A percentile compares a stretch with the other conserved stretches of the same genome.
These are phyloP conservation scores for Mayetiola destructor DNA, from an alignment of 2,888 invertebrate genomes.

Conservation along the genomic window DNA sequence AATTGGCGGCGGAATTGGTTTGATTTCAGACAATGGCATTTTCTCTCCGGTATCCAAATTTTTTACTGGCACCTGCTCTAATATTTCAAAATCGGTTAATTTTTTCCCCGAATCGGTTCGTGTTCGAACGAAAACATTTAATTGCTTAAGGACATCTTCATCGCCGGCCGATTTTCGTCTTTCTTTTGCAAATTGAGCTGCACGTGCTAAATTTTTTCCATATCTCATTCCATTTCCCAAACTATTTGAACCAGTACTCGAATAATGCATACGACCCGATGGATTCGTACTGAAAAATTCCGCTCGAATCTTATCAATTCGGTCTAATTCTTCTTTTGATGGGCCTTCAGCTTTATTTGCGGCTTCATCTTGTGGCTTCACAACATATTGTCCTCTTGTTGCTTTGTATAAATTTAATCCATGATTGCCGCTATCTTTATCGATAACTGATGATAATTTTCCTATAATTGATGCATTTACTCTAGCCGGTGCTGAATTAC, in stretches of 20 bases:
- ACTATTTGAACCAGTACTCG: conserved; percentile 37
- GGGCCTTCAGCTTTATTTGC: conserved; percentile 49
- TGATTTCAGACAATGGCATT: conserved; percentile 81
- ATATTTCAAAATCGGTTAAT: conserved; percentile 80
- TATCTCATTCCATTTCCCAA: conserved; percentile 37
- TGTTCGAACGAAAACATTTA: conserved; percentile 60
- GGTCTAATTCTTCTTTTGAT: conserved; percentile 43
- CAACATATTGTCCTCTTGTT: conserved; percentile 45
- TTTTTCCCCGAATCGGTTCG: conserved; percentile 76
- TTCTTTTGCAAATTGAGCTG: conserved; percentile 33
- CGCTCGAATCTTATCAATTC: conserved; percentile 40
- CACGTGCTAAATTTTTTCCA: conserved; percentile 13
- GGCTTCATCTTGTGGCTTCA: conserved; percentile 50
- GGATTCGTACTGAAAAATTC: conserved; percentile 35
- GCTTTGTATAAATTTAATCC: conserved; percentile 35
- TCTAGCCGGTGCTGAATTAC: conserved; percentile 35
- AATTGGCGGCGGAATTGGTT: conserved; percentile 43
- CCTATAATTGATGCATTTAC: no score
- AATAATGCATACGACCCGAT: conserved; percentile 27
- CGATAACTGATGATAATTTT: no score
- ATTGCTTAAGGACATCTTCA: conserved; percentile 53
- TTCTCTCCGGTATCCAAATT: conserved; percentile 75
- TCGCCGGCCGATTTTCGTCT: conserved; percentile 73
- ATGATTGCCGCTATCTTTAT: conserved; percentile 35
- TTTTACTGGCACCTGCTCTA: conserved; percentile 76